A percentile compares a stretch with the other conserved stretches of the same genome.
phyloP scores from a whole-genome alignment of 1,140 invertebrate genomes.

The Heliconius himera region DNA sequence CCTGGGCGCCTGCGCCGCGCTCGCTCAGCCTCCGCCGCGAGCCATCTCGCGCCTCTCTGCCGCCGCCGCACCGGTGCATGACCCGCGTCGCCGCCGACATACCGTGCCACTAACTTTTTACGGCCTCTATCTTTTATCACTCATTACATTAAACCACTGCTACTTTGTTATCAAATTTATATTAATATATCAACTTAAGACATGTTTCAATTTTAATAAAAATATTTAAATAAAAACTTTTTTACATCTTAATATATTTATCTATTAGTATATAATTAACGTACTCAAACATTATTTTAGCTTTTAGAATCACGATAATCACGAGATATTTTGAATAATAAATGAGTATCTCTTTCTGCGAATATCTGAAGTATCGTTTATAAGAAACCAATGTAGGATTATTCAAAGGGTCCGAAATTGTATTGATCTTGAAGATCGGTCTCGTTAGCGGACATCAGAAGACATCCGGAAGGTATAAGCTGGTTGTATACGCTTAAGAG shows the following conservation, averaged over 20 bases:
- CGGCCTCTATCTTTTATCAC: constrained; percentile 9
- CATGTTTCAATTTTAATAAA: not conserved
- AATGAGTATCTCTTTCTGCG: not conserved
- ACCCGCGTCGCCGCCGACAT: constrained; percentile 6
- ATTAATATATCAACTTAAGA: not conserved
- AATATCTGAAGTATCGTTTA: constrained; percentile 12
- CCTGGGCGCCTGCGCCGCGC: constrained; percentile 78
- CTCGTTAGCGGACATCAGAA: constrained; percentile 66
- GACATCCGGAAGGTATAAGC: constrained; percentile 60
- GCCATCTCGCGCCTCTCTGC: constrained; percentile 42
- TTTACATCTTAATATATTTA: not conserved
- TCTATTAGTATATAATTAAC: not conserved
- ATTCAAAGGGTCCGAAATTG: constrained; percentile 49
- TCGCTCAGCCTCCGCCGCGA: constrained; percentile 70
- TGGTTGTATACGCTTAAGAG: constrained; percentile 67
- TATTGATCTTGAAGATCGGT: constrained; percentile 67
- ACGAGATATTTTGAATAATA: not conserved
- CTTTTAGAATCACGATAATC: not conserved
- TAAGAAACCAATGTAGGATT: constrained; percentile 26
- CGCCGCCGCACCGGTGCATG: constrained; percentile 42
- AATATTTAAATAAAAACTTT: no score
- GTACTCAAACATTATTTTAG: not conserved
- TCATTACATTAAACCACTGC: constrained; percentile 23
- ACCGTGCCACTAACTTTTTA: constrained; percentile 32
- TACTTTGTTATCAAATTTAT: constrained; percentile 24